phyloP scores from a whole-genome alignment of 2,797 vertebrate species.

The Chiropotes sagulatus region DNA sequence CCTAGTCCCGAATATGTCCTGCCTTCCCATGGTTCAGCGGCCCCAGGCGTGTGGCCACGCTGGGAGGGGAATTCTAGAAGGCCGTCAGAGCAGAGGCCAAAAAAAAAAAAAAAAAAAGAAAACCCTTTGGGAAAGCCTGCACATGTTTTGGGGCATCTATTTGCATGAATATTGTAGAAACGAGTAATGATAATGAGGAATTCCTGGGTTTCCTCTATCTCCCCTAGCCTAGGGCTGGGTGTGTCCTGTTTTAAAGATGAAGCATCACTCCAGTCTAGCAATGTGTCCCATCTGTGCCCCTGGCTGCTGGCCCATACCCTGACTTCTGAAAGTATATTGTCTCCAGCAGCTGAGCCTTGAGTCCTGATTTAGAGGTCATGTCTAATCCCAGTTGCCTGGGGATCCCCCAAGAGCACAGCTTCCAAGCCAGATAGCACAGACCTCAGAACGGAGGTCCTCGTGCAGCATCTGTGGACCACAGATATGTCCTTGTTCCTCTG shows the following conservation, averaged over 20 bases:
- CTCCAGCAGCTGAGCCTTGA: background rate
- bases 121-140: background rate
- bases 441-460: background rate
- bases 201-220: background rate
- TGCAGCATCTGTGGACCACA: background rate
- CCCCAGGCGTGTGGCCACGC: background rate
- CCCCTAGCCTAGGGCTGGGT: rapidly evolving
- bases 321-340: background rate
- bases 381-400: background rate
- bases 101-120: background rate
- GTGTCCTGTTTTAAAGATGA: background rate
- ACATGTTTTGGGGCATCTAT: background rate
- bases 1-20: background rate
- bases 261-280: rapidly evolving
- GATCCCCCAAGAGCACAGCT: background rate
- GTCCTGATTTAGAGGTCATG: background rate
- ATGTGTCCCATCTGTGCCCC: background rate
- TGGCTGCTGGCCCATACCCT: rapidly evolving
- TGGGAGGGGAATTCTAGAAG: background rate
- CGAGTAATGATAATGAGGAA: background rate
- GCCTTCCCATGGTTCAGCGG: background rate
- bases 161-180: background rate
- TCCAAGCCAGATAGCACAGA: background rate
- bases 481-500: background rate
- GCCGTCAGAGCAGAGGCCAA: background rate